These are phyloP conservation scores for Hedychridium roseum DNA, from an alignment of 2,888 invertebrate species.

Conservation along the genomic window DNA sequence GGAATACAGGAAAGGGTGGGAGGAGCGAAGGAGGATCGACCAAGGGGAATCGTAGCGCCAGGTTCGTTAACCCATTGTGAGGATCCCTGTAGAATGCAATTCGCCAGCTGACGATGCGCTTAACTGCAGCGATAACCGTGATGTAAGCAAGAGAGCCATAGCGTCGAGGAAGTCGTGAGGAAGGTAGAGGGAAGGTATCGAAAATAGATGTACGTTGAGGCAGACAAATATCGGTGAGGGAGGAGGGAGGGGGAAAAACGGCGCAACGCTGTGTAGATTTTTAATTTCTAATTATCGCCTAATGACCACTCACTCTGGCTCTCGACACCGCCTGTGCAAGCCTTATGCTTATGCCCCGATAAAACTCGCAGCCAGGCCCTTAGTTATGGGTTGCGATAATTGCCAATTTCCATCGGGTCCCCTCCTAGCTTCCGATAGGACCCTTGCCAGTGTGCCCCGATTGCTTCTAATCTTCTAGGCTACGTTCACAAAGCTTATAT, in stretches of 20 bases:
- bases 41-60: conserved; percentile 18
- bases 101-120: conserved; percentile 57
- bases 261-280: conserved; percentile 35
- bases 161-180: conserved; percentile 7
- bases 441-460: neutral
- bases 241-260: conserved; percentile 12
- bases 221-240: conserved; percentile 3
- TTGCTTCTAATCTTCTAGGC: no score
- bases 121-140: conserved; percentile 40
- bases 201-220: conserved; percentile 4
- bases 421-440: conserved; percentile 29
- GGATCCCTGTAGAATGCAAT: conserved; percentile 48
- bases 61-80: conserved; percentile 37
- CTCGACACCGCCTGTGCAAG: conserved; percentile 38
- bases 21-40: neutral
- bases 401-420: conserved; percentile 55
- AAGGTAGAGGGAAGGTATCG: conserved; percentile 8
- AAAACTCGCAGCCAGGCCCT: conserved; percentile 28
- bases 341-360: conserved; percentile 49
- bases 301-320: conserved; percentile 44
- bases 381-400: conserved; percentile 56
- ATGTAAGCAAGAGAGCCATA: conserved; percentile 11
- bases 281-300: conserved; percentile 55
- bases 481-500: neutral
- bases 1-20: conserved; percentile 19